Conservation (phyloP, 2,888 invertebrate genomes). For the Drosophila falleni region DNA sequence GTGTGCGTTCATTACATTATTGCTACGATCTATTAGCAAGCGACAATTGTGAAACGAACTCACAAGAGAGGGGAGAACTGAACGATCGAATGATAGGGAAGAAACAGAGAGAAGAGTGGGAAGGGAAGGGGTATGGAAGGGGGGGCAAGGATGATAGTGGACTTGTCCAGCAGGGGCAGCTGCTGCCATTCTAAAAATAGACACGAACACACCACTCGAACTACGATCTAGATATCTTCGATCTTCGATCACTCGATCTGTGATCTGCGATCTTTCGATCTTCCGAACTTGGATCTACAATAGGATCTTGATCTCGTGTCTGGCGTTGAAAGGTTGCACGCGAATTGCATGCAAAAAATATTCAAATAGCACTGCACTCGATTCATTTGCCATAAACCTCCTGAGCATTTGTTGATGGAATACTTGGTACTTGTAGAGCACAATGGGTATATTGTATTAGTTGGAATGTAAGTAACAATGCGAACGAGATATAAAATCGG, state of each 20-base stretch:
- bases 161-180: conserved; percentile 42
- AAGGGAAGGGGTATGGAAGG: neutral
- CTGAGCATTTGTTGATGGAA: conserved; percentile 24
- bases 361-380: conserved; percentile 40
- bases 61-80: neutral
- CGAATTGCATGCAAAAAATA: conserved; percentile 33
- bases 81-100: neutral
- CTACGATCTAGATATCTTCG: conserved; percentile 31
- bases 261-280: conserved; percentile 29
- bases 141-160: conserved; percentile 12
- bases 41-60: conserved; percentile 48
- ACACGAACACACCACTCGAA: conserved; percentile 21
- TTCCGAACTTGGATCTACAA: conserved; percentile 39
- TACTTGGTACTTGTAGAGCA: neutral
- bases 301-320: conserved; percentile 59
- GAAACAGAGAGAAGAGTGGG: neutral
- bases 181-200: conserved; percentile 44
- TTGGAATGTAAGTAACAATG: too few species aligned
- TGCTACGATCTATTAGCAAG: conserved; percentile 76
- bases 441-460: neutral
- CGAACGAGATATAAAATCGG: too few species aligned
- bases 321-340: conserved; percentile 66
- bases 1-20: conserved; percentile 71
- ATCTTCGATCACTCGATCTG: conserved; percentile 16
- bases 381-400: conserved; percentile 33